Base-by-base conservation (phyloP, 2,113 vertebrate species). In the Tapirus terrestris region DNA sequence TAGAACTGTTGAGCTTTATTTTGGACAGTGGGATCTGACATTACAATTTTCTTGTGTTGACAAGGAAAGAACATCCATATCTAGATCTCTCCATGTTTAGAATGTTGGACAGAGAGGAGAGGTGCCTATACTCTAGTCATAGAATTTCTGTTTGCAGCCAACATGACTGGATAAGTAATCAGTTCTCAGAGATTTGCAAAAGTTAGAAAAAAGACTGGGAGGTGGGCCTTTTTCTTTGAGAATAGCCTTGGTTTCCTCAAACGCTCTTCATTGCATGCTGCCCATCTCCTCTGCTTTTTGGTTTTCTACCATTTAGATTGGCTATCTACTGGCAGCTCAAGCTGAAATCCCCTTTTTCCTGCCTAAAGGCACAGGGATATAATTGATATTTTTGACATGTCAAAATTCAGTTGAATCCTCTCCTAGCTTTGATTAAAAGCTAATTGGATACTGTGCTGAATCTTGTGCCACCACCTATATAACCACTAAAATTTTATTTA, bases 1-100 rank as follows among this genome's bases (percentile, higher is more conserved):
- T 95, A 87, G 92, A 98, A 95, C 91, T 97, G 88, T 92, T 97
- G 98, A 96, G 25, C 85, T 96, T 97, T 21, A 2, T 98, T 98
- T 98, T 95, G 95, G 98, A 97, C 96, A 97, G 77, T 51, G 48
- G 67, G 51, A 39, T 95, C 96, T 97, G 98, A 98, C 70, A 87
- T 95, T 53, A 89, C 81, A 95, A 96, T 97, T 98, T 98, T 97
- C 96, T 89, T 89, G 65, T 96, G 81, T 96, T 98, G 91, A 96
- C 92, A 98, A 95, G 95, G 94, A 98, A 98, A 95, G 45, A 96
- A 94, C n/a, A 76, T 48, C 23, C 60, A 81, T 76, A 97, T 97
- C 89, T 96, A 77, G 81, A 96, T 98, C 98, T 98, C 96, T 86
- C 90, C 16, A 33, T 83, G 94, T 91, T 97, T 73, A 80, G 87